Evolutionary conservation across 92 coral and sea anemone genomes (phyloP), one percentile per base, ranked within the genome.

Genomic region (Porites cylindrica): DNA sequence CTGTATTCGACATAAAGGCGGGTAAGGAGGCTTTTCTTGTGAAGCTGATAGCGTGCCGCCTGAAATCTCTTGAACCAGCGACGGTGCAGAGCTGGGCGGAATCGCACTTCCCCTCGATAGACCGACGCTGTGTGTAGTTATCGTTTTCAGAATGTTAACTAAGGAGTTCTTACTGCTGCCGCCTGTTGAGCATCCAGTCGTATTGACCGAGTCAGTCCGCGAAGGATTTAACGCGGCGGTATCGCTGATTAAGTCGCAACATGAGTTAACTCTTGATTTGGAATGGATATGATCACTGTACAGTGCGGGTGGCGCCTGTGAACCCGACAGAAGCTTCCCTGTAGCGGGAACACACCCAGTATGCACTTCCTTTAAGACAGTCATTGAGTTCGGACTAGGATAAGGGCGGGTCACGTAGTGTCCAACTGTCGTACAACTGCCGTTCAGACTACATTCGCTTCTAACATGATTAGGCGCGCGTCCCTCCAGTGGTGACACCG

Each of bases 201-300:
- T 20, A 59, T 29, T 8, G 54, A 20, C 21, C 18, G 86, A 60
- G 51, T 18, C 77, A 26, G 56, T 43, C 6, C 65, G 85, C 43
- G 85, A 70, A 8, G 77, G 54, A 70, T 68, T 68, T 2, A 24
- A 58, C 54, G 65, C 71, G 70, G 59, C 70, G 21, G 38, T 19
- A 20, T 65, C 24, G 1, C 65, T 43, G 60, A 24, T 32, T 32
- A 69, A 8, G 8, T 70, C 78, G 14, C 71, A 53, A n/a, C 78
- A n/a, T 17, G 86, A 82, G 29, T 70, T 70, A 18, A 59, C 77
- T 70, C 77, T 70, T 16, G 85, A n/a, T 69, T 70, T 81, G 23
- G 18, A 69, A 9, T 60, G 7, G 14, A 23, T 43, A 58, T 43
- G 64, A 12, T 82, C 78, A 7, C 68, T 58, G 86, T 82, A 56